Evolutionary conservation across 2,797 vertebrate genomes (phyloP).

Genomic region (Chrosomus eos): DNA sequence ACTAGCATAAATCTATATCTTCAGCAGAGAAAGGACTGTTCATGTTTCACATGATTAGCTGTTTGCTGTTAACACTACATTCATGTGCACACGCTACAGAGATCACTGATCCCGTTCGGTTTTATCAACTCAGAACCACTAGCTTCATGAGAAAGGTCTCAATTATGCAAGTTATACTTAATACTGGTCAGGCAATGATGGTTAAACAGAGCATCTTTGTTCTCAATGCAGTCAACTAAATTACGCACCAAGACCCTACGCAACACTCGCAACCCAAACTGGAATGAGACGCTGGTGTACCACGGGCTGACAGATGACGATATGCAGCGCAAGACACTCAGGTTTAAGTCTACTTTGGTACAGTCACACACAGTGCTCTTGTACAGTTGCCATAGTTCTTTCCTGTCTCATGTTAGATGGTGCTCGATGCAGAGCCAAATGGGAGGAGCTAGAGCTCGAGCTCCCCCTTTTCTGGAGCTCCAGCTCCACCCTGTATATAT

Average conservation of each 20-base stretch:
- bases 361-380: not conserved
- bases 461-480: too few species aligned
- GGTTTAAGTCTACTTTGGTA: constrained; percentile 67
- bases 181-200: not conserved
- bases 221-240: constrained; percentile 86
- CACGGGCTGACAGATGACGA: constrained; percentile 95
- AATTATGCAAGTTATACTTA: not conserved
- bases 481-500: too few species aligned
- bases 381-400: not conserved
- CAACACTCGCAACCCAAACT: constrained; percentile 92
- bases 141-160: not conserved
- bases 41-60: not conserved
- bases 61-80: not conserved
- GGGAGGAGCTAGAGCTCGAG: too few species aligned
- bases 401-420: too few species aligned
- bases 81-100: not conserved
- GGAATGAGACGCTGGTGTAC: constrained; percentile 95
- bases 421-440: too few species aligned
- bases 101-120: not conserved
- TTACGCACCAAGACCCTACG: constrained; percentile 94
- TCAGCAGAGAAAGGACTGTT: not conserved
- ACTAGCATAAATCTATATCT: not conserved
- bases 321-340: constrained; percentile 96
- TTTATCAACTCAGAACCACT: not conserved
- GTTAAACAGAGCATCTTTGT: not conserved